Evolutionary conservation across 2,113 vertebrate genomes (phyloP).

Genomic region (Sigmodon hispidus): DNA sequence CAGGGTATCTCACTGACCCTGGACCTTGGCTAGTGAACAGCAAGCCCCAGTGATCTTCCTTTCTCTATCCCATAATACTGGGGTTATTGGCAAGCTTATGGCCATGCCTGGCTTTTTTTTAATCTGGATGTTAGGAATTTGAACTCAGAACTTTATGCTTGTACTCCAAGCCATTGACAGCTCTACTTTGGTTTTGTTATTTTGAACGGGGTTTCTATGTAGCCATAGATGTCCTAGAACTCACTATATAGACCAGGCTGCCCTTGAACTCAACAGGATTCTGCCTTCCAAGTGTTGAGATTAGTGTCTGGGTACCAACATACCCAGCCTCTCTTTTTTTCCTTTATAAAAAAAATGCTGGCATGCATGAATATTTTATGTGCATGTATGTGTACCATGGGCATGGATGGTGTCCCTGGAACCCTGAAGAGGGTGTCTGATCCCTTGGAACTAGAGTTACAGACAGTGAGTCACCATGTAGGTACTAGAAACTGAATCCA

Average conservation of each 20-base stretch:
- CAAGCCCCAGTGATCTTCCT: background rate
- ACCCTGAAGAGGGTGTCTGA: background rate
- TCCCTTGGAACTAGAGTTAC: background rate
- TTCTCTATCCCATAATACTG: background rate
- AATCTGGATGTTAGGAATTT: background rate
- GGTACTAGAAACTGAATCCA: background rate
- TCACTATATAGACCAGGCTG: background rate
- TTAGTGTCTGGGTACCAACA: background rate
- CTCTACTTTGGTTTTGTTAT: background rate
- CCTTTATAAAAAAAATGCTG: background rate
- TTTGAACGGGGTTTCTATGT: background rate
- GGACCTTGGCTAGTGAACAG: background rate
- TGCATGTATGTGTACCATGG: background rate
- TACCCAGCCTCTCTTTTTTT: background rate
- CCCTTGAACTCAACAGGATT: background rate
- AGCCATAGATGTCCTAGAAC: background rate
- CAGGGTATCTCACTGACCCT: background rate
- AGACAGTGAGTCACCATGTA: background rate
- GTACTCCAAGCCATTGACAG: background rate
- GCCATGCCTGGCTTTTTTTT: background rate
- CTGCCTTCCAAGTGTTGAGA: background rate
- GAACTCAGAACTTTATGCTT: background rate
- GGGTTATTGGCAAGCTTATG: background rate
- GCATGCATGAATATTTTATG: background rate
- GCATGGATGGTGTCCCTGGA: background rate